Conservation (phyloP, 2,888 invertebrate genomes). For the Crioceris asparagi region DNA sequence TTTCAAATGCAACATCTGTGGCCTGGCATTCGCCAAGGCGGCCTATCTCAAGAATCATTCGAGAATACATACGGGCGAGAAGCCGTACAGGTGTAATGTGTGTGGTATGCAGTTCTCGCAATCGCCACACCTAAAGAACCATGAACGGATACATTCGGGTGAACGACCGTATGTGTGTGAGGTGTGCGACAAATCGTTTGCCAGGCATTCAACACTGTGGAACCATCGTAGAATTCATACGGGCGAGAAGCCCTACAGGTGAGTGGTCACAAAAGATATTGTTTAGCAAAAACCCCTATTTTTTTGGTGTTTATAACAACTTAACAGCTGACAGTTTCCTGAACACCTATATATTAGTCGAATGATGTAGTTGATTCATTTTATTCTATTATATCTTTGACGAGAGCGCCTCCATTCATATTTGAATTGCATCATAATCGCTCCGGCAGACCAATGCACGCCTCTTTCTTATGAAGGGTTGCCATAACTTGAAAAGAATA, state of each 20-base stretch:
- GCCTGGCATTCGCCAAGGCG: constrained; percentile 78
- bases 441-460: no score
- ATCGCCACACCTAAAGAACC: constrained; percentile 79
- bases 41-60: constrained; percentile 86
- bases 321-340: neutral
- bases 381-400: neutral
- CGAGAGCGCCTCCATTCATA: no score
- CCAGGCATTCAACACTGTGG: constrained; percentile 79
- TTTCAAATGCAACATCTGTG: constrained; percentile 81
- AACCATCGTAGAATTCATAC: constrained; percentile 82
- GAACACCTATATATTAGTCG: neutral
- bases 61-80: constrained; percentile 70
- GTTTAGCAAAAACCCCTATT: no score
- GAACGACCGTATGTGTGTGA: constrained; percentile 51
- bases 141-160: constrained; percentile 79
- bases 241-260: constrained; percentile 68
- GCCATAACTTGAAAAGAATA: no score
- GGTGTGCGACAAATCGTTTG: constrained; percentile 81
- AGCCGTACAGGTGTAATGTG: constrained; percentile 55
- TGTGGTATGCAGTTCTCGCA: constrained; percentile 89
- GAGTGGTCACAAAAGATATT: neutral
- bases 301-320: no score
- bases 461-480: no score
- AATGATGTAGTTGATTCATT: neutral
- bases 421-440: no score